A percentile compares a stretch with the other conserved stretches of the same genome.
Evolutionary conservation across 2,797 vertebrate genomes (phyloP).

Genomic region (Parotocinclus haroldoi): DNA sequence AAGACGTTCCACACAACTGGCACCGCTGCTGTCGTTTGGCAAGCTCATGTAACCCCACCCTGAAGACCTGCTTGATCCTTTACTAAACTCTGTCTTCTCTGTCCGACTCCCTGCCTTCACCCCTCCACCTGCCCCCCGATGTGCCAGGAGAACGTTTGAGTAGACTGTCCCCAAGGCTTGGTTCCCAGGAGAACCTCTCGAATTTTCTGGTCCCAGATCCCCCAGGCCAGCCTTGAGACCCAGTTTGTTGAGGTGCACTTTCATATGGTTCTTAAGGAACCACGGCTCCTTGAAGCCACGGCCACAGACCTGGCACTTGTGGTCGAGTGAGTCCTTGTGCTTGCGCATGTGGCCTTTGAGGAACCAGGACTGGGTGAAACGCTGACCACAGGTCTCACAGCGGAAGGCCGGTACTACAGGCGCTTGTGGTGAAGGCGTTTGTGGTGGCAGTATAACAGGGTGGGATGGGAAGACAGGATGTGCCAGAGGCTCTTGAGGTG

Average conservation of each 20-base stretch:
- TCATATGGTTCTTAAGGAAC: constrained; percentile 97
- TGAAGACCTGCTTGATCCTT: constrained; percentile 69
- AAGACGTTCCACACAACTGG: constrained; percentile 81
- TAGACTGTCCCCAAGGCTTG: constrained; percentile 83
- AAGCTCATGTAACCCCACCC: constrained; percentile 81
- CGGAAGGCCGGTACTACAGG: constrained; percentile 78
- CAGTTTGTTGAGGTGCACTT: constrained; percentile 91
- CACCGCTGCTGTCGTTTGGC: constrained; percentile 70
- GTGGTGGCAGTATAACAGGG: constrained; percentile 48
- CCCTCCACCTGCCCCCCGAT: constrained; percentile 54
- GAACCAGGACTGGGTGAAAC: constrained; percentile 93
- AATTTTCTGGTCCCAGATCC: constrained; percentile 62
- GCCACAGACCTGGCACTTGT: constrained; percentile 90
- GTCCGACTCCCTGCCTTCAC: constrained; percentile 53
- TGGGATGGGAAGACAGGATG: constrained; percentile 47
- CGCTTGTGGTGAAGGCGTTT: constrained; percentile 51
- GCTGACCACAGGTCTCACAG: constrained; percentile 88
- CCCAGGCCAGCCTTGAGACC: constrained; percentile 76
- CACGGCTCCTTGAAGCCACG: constrained; percentile 94
- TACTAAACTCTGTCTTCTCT: constrained; percentile 55
- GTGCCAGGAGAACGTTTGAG: constrained; percentile 81
- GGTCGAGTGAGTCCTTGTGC: constrained; percentile 92
- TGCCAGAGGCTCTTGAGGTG: constrained; percentile 56
- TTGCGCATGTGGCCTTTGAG: constrained; percentile 94
- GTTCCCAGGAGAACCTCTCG: constrained; percentile 63